Evolutionary conservation across 2,797 vertebrate species (phyloP).

Genomic region (Micromesistius poutassou): DNA sequence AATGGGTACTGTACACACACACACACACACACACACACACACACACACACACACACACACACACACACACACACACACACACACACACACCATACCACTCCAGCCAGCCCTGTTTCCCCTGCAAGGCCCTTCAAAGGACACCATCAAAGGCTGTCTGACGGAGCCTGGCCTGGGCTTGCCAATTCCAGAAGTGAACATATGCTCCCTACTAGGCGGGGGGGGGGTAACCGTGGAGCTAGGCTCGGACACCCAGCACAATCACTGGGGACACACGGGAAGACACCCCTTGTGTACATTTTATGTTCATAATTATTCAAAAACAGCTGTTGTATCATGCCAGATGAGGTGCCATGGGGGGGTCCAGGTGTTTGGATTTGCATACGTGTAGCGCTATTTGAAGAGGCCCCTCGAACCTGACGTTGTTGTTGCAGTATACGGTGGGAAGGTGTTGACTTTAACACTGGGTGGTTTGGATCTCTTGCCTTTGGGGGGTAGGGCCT

Average conservation of each 20-base stretch:
- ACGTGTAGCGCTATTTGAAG: conserved; percentile 4
- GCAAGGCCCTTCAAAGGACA: not conserved
- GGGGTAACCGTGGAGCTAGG: not conserved
- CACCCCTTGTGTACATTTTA: not conserved
- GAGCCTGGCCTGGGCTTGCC: not conserved
- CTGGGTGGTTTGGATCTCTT: not conserved
- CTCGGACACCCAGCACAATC: not conserved
- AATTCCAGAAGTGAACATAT: not conserved
- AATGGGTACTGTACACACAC: conserved; percentile 46
- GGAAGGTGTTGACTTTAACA: not conserved
- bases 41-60: too few species aligned
- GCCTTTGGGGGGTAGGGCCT: not conserved
- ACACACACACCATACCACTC: conserved; percentile 37
- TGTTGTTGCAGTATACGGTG: not conserved
- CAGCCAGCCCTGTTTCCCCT: not conserved
- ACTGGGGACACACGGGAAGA: not conserved
- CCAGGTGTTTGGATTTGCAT: conserved; percentile 63
- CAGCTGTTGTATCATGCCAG: not conserved
- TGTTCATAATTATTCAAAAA: conserved; percentile 1
- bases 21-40: too few species aligned
- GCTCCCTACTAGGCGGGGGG: not conserved
- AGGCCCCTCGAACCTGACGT: not conserved
- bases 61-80: too few species aligned
- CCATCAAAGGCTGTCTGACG: not conserved
- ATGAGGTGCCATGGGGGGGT: conserved; percentile 13